Evolutionary conservation across 2,113 vertebrate species (phyloP), one percentile per base, ranked within the genome.

Genomic region (Butorides virescens): DNA sequence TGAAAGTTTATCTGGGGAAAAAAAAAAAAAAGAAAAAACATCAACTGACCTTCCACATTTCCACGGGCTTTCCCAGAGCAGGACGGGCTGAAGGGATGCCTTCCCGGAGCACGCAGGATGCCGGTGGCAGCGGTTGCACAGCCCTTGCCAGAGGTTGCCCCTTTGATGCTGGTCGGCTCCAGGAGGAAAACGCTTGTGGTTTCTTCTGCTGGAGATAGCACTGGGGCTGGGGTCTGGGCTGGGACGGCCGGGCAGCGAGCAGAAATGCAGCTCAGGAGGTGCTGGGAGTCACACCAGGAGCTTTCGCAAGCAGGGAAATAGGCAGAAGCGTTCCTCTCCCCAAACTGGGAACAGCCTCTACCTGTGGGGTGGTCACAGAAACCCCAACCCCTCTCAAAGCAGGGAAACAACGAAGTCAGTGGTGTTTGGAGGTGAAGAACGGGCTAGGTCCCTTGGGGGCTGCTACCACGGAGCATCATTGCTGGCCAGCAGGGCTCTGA

Each of bases 61-160:
- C 58, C 77, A 49, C 1, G 2, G 76, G 46, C 27, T 66, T 71
- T 86, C 71, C 76, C 58, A 16, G 63, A 61, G 58, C 26, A 44
- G 71, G 50, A 71, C 0, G 3, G 32, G 58, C 44, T 13, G 67
- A 9, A 68, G 73, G 73, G 73, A 32, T 8, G 42, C 15, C 1
- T 20, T 61, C 46, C 79, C 1, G 0, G n/a, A 65, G 62, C 44
- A 42, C 7, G 3, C 13, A 8, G 68, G 56, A 12, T 34, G 55
- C 68, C 42, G 13, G 66, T 12, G 1, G 0, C n/a, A 50, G 71
- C 3, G 1, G 42, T 22, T 6, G 2, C 46, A 8, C 52, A 10
- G 72, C 47, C 59, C 52, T 61, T 19, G 2, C 37, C 25, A 4
- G 16, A 75, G 42, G 23, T 19, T 75, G 67, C n/a, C 81, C 77